These are phyloP conservation scores for Lepidocyrtoides sp. DNA, from an alignment of 2,888 invertebrate genomes.

Conservation along the genomic window DNA sequence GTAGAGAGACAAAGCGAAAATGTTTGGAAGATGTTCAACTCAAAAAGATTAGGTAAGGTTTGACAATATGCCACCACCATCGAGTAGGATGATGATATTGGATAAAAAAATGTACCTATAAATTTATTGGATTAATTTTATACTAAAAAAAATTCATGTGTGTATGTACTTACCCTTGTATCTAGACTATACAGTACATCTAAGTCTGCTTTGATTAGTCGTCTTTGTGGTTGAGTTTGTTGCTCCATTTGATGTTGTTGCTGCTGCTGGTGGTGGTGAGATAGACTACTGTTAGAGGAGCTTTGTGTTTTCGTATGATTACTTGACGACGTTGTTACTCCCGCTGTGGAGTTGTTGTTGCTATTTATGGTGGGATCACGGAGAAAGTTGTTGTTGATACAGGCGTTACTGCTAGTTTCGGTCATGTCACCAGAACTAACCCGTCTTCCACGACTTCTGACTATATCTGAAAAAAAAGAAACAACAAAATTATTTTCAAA, in stretches of 20 bases:
- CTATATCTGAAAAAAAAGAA: slow-evolving; percentile 80
- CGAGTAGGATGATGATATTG: no score
- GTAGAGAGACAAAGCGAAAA: no score
- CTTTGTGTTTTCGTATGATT: not conserved
- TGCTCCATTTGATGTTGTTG: slow-evolving; percentile 69
- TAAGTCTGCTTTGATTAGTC: slow-evolving; percentile 85
- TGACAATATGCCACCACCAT: no score
- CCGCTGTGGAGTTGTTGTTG: not conserved
- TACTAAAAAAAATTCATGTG: no score
- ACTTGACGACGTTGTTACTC: not conserved
- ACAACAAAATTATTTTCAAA: slow-evolving; percentile 3
- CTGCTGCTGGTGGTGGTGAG: slow-evolving; percentile 33
- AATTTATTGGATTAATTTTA: not conserved
- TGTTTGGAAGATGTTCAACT: no score
- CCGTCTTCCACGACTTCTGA: slow-evolving; percentile 81
- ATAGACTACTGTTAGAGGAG: slow-evolving; percentile 23
- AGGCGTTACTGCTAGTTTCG: slow-evolving; percentile 68
- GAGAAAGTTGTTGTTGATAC: slow-evolving; percentile 82
- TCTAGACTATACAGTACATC: slow-evolving; percentile 84
- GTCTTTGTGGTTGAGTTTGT: slow-evolving; percentile 82
- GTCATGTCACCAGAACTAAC: slow-evolving; percentile 83
- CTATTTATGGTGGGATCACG: slow-evolving; percentile 60
- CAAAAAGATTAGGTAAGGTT: no score
- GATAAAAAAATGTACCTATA: not conserved
- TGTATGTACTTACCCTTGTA: slow-evolving; percentile 84